A percentile compares a stretch with the other conserved stretches of the same genome.
These are phyloP conservation scores for Pachyuromys duprasi DNA, from an alignment of 2,797 vertebrate genomes.

Conservation along the genomic window DNA sequence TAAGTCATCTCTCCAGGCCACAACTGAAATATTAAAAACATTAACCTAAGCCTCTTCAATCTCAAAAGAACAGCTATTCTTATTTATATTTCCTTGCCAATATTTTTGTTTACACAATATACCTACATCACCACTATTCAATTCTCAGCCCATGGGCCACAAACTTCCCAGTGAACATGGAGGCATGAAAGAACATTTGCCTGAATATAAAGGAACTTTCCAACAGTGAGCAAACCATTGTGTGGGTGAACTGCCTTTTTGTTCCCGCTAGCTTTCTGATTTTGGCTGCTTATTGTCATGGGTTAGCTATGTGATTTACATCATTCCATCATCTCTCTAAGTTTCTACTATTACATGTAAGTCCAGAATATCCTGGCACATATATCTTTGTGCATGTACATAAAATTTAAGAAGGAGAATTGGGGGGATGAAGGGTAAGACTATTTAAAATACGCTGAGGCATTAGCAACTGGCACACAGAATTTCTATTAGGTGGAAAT, in stretches of 20 bases:
- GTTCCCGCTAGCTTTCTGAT: background rate
- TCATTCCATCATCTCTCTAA: background rate
- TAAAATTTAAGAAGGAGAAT: constrained; percentile 1
- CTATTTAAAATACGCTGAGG: constrained; percentile 25
- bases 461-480: constrained; percentile 11
- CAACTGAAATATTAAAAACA: constrained; percentile 7
- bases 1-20: background rate
- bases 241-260: background rate
- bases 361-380: background rate
- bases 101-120: constrained; percentile 20
- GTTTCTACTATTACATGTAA: constrained; percentile 13
- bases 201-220: background rate
- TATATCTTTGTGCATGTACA: background rate
- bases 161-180: background rate
- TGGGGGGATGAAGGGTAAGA: constrained; percentile 4
- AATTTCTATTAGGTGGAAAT: background rate
- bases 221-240: background rate
- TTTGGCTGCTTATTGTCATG: constrained; percentile 21
- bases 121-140: background rate
- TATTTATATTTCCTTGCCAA: background rate
- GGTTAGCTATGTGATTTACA: background rate
- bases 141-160: background rate
- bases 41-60: background rate
- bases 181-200: background rate
- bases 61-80: constrained; percentile 3